Conservation (phyloP, 2,888 invertebrate genomes). For the Drosophila subquinaria region DNA sequence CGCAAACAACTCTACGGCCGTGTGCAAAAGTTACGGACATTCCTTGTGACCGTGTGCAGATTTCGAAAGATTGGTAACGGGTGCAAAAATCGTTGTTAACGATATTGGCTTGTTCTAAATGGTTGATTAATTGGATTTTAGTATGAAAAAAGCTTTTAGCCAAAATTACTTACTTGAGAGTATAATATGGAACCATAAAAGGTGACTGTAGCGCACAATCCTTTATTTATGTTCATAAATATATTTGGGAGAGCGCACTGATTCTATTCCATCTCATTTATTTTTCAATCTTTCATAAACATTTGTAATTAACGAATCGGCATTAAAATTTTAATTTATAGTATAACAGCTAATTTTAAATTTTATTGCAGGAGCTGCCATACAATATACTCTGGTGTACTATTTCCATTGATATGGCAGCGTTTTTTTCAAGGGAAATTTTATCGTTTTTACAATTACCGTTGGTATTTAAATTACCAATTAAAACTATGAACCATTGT, state of each 20-base stretch:
- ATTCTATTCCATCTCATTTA: too few relatives aligned
- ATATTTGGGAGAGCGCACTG: too few relatives aligned
- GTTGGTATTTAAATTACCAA: too few relatives aligned
- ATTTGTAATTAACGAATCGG: too few relatives aligned
- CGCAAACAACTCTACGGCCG: constrained; percentile 62
- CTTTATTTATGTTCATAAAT: too few relatives aligned
- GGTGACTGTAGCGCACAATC: too few relatives aligned
- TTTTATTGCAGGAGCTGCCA: background rate
- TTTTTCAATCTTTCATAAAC: too few relatives aligned
- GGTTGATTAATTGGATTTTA: constrained; percentile 52
- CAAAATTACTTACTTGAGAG: background rate
- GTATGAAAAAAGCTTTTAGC: constrained; percentile 14
- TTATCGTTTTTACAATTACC: too few relatives aligned
- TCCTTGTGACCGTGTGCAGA: constrained; percentile 60
- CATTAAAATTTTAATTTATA: too few relatives aligned
- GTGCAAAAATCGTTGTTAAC: constrained; percentile 56
- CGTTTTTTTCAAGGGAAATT: background rate
- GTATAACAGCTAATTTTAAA: background rate
- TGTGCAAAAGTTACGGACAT: constrained; percentile 71
- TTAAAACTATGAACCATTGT: too few relatives aligned
- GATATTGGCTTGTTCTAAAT: constrained; percentile 48
- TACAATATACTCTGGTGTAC: background rate
- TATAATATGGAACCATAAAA: background rate
- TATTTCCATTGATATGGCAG: constrained; percentile 21
- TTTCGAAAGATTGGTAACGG: constrained; percentile 54